Base-by-base conservation (phyloP, 2,888 invertebrate species). In the Trichopria drosophilae region DNA sequence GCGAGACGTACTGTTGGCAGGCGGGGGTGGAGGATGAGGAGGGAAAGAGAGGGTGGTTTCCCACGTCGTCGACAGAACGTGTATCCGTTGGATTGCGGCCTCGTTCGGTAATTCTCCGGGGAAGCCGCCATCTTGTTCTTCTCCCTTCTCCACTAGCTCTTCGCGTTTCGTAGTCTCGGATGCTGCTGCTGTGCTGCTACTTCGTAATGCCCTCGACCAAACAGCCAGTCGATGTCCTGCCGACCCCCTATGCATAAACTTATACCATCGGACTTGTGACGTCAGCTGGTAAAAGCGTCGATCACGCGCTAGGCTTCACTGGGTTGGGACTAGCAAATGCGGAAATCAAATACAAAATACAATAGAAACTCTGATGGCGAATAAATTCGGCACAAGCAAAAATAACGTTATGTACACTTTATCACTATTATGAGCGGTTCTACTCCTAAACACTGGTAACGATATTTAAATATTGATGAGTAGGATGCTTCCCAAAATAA, bases 21-120 rank as follows among this genome's bases (percentile, higher is more conserved):
- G 36, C 20, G 41, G 9, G 20, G 37, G 16, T 35, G 18, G 51
- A 40, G 26, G 31, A 43, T 22, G 41, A 44, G 42, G 51, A 45
- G 24, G 29, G 24, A 23, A 37, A 41, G 50, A 47, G 54, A 53
- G 60, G 60, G 55, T 55, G 58, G 61, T 60, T 58, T 61, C 58
- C 59, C 54, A 56, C 63, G 61, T 66, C 67, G 67, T 65, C 69
- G 71, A 65, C 67, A 66, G 65, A 63, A 69, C 69, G 64, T 68
- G 68, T 67, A 71, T 69, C 63, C 67, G 61, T 63, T 67, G 70
- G 71, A 72, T 72, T 69, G 71, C 71, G 70, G 69, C 67, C 67
- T 71, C 70, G 68, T 71, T 71, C 67, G 59, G 46, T 56, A 66
- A 69, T 59, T 58, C 71, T 68, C 71, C 42, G 51, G 69, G 67